phyloP scores from a whole-genome alignment of 2,888 invertebrate species.

The Phorcus lineatus region DNA sequence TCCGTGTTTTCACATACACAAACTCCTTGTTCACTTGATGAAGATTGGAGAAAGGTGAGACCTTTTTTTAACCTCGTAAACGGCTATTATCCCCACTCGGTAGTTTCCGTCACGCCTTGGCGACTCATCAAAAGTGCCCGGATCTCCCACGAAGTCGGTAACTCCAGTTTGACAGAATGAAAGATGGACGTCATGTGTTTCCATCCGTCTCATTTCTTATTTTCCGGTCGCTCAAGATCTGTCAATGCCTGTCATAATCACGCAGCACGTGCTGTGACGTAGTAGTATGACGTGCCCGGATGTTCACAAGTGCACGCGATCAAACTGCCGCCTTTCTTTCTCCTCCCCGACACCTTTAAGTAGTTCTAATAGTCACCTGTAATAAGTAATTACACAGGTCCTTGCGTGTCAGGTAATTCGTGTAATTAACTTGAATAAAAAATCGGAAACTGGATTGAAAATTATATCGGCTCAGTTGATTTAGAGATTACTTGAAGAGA shows the following conservation, averaged over 20 bases:
- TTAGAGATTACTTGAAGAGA: too few relatives aligned
- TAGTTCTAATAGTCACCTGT: too few relatives aligned
- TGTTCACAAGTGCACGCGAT: background rate
- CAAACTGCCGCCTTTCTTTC: too few relatives aligned
- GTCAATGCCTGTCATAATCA: constrained; percentile 19
- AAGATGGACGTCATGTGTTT: constrained; percentile 35
- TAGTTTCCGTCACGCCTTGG: constrained; percentile 36
- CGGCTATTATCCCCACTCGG: constrained; percentile 21
- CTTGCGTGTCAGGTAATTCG: too few relatives aligned
- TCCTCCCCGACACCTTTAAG: too few relatives aligned
- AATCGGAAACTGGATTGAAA: too few relatives aligned
- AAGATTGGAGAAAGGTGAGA: background rate
- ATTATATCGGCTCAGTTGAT: too few relatives aligned
- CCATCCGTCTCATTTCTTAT: constrained; percentile 36
- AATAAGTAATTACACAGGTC: too few relatives aligned
- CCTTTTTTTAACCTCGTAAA: background rate
- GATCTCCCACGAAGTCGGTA: constrained; percentile 28
- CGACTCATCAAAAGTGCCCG: constrained; percentile 26
- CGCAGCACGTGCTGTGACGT: constrained; percentile 17
- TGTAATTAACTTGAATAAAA: too few relatives aligned
- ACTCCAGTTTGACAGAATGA: constrained; percentile 36
- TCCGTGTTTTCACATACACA: too few relatives aligned
- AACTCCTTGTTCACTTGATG: too few relatives aligned
- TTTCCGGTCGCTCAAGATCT: constrained; percentile 29
- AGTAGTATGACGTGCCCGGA: constrained; percentile 12